Conservation (phyloP, 1,140 invertebrate genomes). For the Drosophila bocki region DNA sequence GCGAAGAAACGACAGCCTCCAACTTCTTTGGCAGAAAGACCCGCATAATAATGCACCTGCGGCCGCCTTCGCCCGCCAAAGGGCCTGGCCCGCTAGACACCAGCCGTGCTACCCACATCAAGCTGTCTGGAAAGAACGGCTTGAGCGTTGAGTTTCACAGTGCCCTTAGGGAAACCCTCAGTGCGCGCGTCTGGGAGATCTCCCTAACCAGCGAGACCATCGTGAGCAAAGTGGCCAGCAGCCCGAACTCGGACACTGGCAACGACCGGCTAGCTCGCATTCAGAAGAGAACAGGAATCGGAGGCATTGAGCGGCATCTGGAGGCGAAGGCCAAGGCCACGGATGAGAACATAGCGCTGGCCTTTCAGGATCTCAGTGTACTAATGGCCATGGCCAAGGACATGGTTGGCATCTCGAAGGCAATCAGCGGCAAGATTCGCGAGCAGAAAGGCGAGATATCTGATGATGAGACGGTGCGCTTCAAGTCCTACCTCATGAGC, state of each 20-base stretch:
- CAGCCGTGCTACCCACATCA: constrained; percentile 91
- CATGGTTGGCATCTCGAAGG: constrained; percentile 97
- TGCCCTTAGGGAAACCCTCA: constrained; percentile 88
- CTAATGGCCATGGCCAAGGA: constrained; percentile 98
- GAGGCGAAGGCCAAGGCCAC: constrained; percentile 95
- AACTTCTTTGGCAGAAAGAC: constrained; percentile 92
- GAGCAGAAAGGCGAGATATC: constrained; percentile 98
- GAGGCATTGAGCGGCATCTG: constrained; percentile 97
- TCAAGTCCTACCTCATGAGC: constrained; percentile 98
- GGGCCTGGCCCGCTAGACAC: constrained; percentile 90
- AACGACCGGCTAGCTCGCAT: constrained; percentile 81
- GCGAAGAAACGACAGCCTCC: constrained; percentile 91
- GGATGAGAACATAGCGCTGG: constrained; percentile 95
- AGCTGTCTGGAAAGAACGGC: constrained; percentile 95
- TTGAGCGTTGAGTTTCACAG: constrained; percentile 90
- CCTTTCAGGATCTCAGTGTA: constrained; percentile 97
- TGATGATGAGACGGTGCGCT: constrained; percentile 98
- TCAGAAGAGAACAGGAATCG: constrained; percentile 93
- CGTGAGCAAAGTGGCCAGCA: constrained; percentile 12
- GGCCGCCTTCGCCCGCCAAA: constrained; percentile 88
- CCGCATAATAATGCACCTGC: constrained; percentile 93
- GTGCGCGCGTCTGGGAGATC: constrained; percentile 88
- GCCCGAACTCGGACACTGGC: constrained; percentile 57
- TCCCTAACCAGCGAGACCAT: constrained; percentile 51
- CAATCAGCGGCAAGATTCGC: constrained; percentile 96